These are phyloP conservation scores for Clarias platycephalus DNA, from an alignment of 2,797 vertebrate genomes.

Conservation along the genomic window DNA sequence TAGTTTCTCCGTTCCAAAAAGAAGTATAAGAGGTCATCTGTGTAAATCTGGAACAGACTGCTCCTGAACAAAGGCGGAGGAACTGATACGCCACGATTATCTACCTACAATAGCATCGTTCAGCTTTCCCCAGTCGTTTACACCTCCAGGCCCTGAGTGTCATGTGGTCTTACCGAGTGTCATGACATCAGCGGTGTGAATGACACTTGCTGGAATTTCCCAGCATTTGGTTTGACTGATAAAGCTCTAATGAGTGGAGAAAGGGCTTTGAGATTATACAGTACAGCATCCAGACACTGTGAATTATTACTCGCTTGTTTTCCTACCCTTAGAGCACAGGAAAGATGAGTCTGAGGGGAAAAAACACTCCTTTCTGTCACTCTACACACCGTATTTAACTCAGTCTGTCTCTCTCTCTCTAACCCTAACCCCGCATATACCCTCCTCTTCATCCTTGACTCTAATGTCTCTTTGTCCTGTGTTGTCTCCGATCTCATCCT, in stretches of 20 bases:
- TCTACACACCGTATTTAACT: conserved; percentile 37
- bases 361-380: conserved; percentile 22
- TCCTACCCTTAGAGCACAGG: conserved; percentile 21
- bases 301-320: conserved; percentile 35
- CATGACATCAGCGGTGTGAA: conserved; percentile 33
- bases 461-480: conserved; percentile 28
- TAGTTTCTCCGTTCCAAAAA: conserved; percentile 7
- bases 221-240: conserved; percentile 18
- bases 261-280: conserved; percentile 32
- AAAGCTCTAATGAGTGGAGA: conserved; percentile 19
- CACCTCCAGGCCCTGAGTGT: conserved; percentile 21
- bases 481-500: conserved; percentile 23
- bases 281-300: conserved; percentile 15
- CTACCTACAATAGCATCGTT: conserved; percentile 15
- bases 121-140: conserved; percentile 4
- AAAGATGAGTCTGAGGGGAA: conserved; percentile 29
- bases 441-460: conserved; percentile 34
- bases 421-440: too few species aligned
- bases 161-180: conserved; percentile 20
- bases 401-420: background rate
- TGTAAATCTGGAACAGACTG: conserved; percentile 20
- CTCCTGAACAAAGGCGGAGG: conserved; percentile 18
- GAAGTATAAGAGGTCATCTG: background rate
- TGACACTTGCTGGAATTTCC: conserved; percentile 34
- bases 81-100: conserved; percentile 18